phyloP scores from a whole-genome alignment of 2,888 invertebrate genomes.

The Tuberolachnus salignus region DNA sequence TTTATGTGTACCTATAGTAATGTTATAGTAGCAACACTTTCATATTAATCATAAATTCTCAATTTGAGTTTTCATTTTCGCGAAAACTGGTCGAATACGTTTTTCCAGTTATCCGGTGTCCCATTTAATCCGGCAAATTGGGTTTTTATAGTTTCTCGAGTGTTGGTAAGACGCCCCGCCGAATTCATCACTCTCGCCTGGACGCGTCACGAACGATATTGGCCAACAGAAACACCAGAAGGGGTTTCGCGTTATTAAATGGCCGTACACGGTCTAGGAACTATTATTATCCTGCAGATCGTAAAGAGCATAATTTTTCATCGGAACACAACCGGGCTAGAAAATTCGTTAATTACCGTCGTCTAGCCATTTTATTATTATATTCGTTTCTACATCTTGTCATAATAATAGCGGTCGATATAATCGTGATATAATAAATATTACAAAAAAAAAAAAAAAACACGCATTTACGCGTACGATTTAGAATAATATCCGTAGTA shows the following conservation, averaged over 20 bases:
- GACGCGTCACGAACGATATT: conserved; percentile 10
- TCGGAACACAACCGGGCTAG: not conserved
- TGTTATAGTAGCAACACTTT: too few species aligned
- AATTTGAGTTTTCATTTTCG: not conserved
- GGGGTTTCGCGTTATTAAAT: conserved; percentile 11
- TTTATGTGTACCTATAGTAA: too few species aligned
- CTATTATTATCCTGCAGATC: not conserved
- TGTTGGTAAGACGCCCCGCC: not conserved
- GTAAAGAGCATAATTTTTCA: conserved; percentile 15
- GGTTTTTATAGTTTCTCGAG: not conserved
- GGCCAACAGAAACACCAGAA: not conserved
- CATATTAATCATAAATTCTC: not conserved
- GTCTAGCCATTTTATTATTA: not conserved
- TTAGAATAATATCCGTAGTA: too few species aligned
- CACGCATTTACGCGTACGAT: too few species aligned
- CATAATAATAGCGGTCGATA: too few species aligned
- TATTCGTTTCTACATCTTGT: too few species aligned
- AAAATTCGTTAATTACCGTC: conserved; percentile 23
- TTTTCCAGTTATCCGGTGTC: not conserved
- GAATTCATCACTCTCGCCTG: conserved; percentile 26
- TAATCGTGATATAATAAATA: too few species aligned
- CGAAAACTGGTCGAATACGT: not conserved
- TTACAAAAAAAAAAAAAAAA: too few species aligned
- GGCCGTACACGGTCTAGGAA: not conserved
- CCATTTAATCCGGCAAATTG: not conserved